Evolutionary conservation across 37 sponge, comb jelly and placozoan species (phyloP).

Genomic region (Tethya wilhelma): DNA sequence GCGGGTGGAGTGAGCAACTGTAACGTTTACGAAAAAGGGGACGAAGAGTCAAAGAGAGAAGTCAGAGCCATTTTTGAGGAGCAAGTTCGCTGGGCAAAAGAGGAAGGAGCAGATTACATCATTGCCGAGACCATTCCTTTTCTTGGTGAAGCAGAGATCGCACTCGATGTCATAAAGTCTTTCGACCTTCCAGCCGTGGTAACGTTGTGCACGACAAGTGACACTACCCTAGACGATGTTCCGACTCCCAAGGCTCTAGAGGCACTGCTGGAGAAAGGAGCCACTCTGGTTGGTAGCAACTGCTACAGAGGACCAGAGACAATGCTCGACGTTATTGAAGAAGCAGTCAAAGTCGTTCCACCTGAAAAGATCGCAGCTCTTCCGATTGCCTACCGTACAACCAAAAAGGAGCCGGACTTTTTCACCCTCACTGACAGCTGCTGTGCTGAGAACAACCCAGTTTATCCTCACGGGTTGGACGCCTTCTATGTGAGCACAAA

Average conservation of each 20-base stretch:
- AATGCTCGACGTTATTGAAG: constrained; percentile 53
- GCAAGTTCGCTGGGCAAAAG: constrained; percentile 65
- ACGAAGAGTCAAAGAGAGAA: constrained; percentile 9
- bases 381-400: constrained; percentile 68
- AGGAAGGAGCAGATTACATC: constrained; percentile 69
- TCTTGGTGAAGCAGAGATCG: constrained; percentile 42
- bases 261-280: constrained; percentile 50
- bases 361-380: constrained; percentile 56
- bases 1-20: constrained; percentile 59
- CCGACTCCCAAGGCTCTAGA: constrained; percentile 41
- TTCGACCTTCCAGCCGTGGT: constrained; percentile 49
- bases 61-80: constrained; percentile 54
- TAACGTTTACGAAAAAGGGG: constrained; percentile 32
- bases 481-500: constrained; percentile 28
- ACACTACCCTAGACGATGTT: constrained; percentile 37
- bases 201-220: not conserved
- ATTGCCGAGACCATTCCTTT: constrained; percentile 57
- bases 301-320: constrained; percentile 52
- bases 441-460: constrained; percentile 45
- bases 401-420: constrained; percentile 37
- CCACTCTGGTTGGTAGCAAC: constrained; percentile 52
- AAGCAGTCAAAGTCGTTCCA: constrained; percentile 49
- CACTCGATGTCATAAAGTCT: constrained; percentile 53
- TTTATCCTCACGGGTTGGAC: constrained; percentile 51
- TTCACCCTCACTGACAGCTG: constrained; percentile 23